A percentile compares a stretch with the other conserved stretches of the same genome.
phyloP scores from a whole-genome alignment of 1,140 invertebrate genomes.

The Hyphantria cunea region DNA sequence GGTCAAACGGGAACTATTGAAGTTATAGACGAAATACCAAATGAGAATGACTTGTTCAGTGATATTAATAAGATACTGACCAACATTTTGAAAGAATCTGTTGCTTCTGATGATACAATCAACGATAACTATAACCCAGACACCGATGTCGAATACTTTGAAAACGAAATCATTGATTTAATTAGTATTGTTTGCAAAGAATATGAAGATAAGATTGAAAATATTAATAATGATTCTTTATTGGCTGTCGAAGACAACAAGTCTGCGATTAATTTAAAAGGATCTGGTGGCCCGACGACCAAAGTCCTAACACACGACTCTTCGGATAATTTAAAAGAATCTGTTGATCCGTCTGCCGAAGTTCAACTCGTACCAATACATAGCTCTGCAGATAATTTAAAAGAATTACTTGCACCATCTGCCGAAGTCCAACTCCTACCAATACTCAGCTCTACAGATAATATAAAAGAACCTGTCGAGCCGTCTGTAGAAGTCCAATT shows the following conservation, averaged over 20 bases:
- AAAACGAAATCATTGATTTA: constrained; percentile 19
- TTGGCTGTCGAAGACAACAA: neutral
- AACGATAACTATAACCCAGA: neutral
- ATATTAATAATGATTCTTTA: neutral
- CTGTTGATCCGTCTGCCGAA: neutral
- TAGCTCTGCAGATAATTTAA: neutral
- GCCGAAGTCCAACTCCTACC: no score
- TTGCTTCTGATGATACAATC: neutral
- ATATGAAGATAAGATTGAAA: constrained; percentile 3
- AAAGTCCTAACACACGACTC: no score
- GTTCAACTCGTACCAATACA: no score
- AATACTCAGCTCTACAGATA: no score
- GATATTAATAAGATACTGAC: no score
- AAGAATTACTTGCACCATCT: neutral
- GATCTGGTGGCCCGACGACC: no score
- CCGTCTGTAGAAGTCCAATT: no score
- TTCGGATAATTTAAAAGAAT: neutral
- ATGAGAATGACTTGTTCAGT: no score
- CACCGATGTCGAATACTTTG: constrained; percentile 6
- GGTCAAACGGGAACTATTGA: no score
- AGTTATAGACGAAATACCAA: no score
- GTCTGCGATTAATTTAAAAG: no score
- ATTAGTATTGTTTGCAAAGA: constrained; percentile 9
- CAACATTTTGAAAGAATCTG: no score
- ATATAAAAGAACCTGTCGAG: neutral